Percentiles rank a stretch among this genome's conserved stretches.
These are phyloP conservation scores for Xerus inauris DNA, from an alignment of 2,113 vertebrate genomes.

Conservation along the genomic window DNA sequence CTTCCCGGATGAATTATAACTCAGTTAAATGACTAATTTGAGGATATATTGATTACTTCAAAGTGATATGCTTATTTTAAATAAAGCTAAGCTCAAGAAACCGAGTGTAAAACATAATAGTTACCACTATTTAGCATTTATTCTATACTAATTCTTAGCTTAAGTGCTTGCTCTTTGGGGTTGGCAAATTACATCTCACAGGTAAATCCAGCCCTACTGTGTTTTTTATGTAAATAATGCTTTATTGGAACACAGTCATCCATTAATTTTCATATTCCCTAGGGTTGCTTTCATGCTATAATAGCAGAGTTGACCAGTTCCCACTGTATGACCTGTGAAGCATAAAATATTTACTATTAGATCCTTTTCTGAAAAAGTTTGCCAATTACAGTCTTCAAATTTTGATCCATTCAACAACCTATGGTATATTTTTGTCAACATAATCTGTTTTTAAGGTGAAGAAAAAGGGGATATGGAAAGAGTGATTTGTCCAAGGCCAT, in stretches of 20 bases:
- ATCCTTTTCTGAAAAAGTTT: background rate
- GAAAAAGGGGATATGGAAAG: background rate
- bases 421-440: background rate
- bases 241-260: background rate
- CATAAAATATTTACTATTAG: background rate
- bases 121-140: background rate
- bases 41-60: background rate
- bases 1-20: background rate
- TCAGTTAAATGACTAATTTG: background rate
- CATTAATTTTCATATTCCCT: background rate
- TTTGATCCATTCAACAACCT: background rate
- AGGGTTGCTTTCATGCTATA: background rate
- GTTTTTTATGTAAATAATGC: background rate
- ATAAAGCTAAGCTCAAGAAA: background rate
- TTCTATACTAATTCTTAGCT: background rate
- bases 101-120: background rate
- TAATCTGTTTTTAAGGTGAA: background rate
- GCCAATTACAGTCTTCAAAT: background rate
- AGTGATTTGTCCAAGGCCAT: background rate
- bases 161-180: background rate
- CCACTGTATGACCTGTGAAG: rapidly evolving
- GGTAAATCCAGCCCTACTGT: rapidly evolving
- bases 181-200: background rate
- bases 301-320: background rate
- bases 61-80: constrained; percentile 10